Percentiles rank a stretch among this genome's conserved stretches.
Conservation (phyloP, 2,797 vertebrate species). For the Mycteria americana region DNA sequence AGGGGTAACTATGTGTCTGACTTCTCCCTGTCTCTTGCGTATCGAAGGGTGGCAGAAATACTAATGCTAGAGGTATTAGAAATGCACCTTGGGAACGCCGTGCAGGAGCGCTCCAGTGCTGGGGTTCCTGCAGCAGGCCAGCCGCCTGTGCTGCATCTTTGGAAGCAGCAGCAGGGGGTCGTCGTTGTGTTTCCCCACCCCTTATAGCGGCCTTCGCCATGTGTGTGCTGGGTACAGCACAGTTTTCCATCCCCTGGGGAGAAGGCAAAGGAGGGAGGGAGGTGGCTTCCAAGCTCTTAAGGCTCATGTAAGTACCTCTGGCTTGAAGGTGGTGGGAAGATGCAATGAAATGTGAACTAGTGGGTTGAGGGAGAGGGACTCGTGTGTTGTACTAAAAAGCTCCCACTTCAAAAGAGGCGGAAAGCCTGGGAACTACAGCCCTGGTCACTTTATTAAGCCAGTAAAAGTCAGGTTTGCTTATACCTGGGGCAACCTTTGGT, state of each 20-base stretch:
- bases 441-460: not conserved
- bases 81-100: not conserved
- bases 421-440: not conserved
- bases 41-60: not conserved
- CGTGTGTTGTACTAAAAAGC: not conserved
- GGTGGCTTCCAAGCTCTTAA: not conserved
- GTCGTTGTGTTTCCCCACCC: not conserved
- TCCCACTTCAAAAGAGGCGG: not conserved
- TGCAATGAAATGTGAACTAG: not conserved
- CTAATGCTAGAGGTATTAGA: not conserved
- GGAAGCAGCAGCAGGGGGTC: not conserved
- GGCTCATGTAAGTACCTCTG: not conserved
- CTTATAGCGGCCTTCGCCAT: not conserved
- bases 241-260: not conserved
- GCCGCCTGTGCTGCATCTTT: fast-evolving
- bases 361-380: not conserved
- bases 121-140: fast-evolving
- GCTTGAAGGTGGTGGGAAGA: not conserved
- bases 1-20: no score
- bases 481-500: not conserved
- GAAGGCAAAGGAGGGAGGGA: not conserved
- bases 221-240: not conserved
- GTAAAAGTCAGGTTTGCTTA: not conserved
- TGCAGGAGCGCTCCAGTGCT: not conserved
- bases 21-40: not conserved